phyloP scores from a whole-genome alignment of 2,113 vertebrate genomes.

The Oncorhynchus tshawytscha region DNA sequence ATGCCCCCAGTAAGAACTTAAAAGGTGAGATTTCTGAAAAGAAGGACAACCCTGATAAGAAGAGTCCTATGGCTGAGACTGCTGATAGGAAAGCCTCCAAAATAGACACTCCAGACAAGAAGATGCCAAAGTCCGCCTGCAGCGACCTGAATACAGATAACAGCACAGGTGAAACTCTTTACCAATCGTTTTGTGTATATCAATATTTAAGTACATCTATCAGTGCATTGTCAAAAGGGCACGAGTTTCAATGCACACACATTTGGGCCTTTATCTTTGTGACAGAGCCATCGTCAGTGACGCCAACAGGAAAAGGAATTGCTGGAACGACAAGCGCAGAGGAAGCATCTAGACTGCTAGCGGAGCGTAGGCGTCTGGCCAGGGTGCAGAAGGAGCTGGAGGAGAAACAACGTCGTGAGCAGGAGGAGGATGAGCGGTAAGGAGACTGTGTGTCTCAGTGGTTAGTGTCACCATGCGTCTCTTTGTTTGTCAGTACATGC shows the following conservation, averaged over 20 bases:
- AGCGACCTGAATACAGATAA: constrained; percentile 42
- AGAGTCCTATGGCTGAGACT: too few species aligned
- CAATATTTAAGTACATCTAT: not conserved
- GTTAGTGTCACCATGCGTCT: too few species aligned
- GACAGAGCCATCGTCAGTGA: constrained; percentile 49
- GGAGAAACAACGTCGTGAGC: constrained; percentile 79
- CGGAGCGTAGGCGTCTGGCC: constrained; percentile 84
- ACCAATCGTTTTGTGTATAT: not conserved
- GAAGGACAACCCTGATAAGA: constrained; percentile 23
- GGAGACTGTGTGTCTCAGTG: constrained; percentile 16
- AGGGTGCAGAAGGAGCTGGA: constrained; percentile 87
- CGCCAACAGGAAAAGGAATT: constrained; percentile 69
- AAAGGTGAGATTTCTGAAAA: constrained; percentile 32
- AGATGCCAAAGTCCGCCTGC: constrained; percentile 47
- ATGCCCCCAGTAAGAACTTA: constrained; percentile 28
- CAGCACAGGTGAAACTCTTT: constrained; percentile 54
- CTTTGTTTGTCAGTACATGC: too few species aligned
- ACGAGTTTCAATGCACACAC: constrained; percentile 2
- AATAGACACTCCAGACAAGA: constrained; percentile 62
- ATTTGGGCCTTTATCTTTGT: constrained; percentile 9
- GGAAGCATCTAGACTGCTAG: constrained; percentile 84
- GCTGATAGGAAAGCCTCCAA: constrained; percentile 59
- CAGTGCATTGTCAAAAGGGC: too few species aligned
- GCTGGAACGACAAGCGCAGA: constrained; percentile 85
- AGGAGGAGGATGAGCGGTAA: constrained; percentile 79